phyloP scores from a whole-genome alignment of 2,797 vertebrate species.

The Coreius guichenoti region DNA sequence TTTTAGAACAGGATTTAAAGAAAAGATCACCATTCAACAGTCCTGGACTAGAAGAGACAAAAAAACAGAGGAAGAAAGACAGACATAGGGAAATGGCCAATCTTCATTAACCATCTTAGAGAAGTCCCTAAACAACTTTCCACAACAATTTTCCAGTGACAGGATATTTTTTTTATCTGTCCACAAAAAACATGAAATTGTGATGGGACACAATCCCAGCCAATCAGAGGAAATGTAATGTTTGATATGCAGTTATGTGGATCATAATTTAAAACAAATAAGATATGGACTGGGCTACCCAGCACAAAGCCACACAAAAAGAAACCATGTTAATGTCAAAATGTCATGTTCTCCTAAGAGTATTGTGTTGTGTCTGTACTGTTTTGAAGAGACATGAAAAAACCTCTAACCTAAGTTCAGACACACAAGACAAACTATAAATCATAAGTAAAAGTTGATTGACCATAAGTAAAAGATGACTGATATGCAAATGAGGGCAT shows the following conservation, averaged over 20 bases:
- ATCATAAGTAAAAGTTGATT: background rate
- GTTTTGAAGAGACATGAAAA: background rate
- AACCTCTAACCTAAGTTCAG: background rate
- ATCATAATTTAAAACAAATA: background rate
- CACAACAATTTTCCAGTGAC: background rate
- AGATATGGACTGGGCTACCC: too few species aligned
- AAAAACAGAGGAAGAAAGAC: background rate
- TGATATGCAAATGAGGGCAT: background rate
- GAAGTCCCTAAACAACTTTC: background rate
- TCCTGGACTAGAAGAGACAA: background rate
- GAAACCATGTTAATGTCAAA: background rate
- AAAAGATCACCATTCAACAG: constrained; percentile 36
- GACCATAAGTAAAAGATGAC: background rate
- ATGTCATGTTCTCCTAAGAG: background rate
- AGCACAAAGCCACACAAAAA: background rate
- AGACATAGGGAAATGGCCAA: background rate
- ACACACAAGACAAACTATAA: background rate
- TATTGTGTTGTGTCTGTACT: background rate
- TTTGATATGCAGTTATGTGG: background rate
- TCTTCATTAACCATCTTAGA: background rate
- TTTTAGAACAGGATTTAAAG: constrained; percentile 56
- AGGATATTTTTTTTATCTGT: background rate
- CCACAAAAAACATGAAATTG: background rate
- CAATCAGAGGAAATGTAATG: background rate
- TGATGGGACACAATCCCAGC: background rate